Conservation (phyloP, 2,113 vertebrate species). For the Cichladusa arquata region DNA sequence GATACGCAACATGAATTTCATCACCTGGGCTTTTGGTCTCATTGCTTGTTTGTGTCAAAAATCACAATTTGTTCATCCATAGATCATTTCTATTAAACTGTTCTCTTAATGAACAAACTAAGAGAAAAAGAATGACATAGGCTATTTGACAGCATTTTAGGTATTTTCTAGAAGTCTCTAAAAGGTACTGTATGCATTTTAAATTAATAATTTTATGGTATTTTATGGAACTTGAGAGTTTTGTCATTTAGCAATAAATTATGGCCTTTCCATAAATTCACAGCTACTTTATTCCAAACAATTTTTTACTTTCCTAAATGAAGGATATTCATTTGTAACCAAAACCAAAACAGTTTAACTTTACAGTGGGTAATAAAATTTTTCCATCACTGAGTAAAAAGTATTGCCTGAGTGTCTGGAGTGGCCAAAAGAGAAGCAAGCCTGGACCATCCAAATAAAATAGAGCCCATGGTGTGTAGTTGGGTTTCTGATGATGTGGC, state of each 20-base stretch:
- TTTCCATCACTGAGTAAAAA: not conserved
- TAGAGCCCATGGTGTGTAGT: not conserved
- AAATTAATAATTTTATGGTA: not conserved
- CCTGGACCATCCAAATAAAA: not conserved
- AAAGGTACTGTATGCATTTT: not conserved
- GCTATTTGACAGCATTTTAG: not conserved
- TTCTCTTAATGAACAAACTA: not conserved
- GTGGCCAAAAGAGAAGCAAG: not conserved
- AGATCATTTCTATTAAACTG: not conserved
- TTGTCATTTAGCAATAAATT: not conserved
- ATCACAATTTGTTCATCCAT: not conserved
- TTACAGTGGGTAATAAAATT: not conserved
- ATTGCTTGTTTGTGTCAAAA: not conserved
- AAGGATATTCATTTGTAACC: not conserved
- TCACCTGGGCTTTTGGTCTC: not conserved
- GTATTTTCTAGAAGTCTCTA: not conserved
- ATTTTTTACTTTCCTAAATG: not conserved
- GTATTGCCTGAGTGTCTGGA: not conserved
- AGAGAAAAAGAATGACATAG: not conserved
- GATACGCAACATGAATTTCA: not conserved
- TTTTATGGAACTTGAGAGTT: not conserved
- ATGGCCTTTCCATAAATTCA: not conserved
- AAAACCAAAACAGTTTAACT: not conserved
- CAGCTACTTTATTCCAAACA: not conserved
- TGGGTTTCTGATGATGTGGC: not conserved